These are phyloP conservation scores for Spicauda simplicius DNA, from an alignment of 2,888 invertebrate genomes.

Conservation along the genomic window DNA sequence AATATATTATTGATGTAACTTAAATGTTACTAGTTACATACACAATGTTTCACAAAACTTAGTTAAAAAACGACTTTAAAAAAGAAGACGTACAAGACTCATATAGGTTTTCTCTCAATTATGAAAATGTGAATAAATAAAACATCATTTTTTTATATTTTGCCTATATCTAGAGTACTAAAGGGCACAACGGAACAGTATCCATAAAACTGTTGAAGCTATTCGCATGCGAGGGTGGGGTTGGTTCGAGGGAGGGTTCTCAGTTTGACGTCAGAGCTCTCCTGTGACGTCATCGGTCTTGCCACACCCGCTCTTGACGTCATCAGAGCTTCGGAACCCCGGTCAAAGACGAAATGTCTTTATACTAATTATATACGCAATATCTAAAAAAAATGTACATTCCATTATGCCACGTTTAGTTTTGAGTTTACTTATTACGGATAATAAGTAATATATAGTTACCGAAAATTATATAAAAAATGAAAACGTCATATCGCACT, in stretches of 20 bases:
- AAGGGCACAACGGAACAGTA: constrained; percentile 62
- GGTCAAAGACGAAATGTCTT: constrained; percentile 23
- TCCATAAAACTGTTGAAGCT: constrained; percentile 66
- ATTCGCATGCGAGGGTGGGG: constrained; percentile 58
- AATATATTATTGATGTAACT: no score
- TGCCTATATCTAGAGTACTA: constrained; percentile 17
- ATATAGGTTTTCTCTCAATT: no score
- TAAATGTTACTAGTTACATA: no score
- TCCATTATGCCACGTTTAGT: not conserved
- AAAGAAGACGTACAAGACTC: not conserved
- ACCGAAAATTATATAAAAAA: not conserved
- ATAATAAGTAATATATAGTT: not conserved
- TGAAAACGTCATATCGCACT: no score
- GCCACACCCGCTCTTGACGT: constrained; percentile 83
- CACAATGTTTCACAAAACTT: no score
- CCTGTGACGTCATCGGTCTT: constrained; percentile 78
- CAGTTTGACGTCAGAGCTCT: constrained; percentile 79
- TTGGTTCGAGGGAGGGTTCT: constrained; percentile 53
- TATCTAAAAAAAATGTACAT: not conserved
- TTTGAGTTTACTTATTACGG: not conserved
- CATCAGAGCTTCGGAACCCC: constrained; percentile 57
- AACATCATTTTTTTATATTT: constrained; percentile 11
- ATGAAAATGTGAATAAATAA: no score
- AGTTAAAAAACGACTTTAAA: no score
- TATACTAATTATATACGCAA: not conserved